Percentiles rank a stretch among this genome's conserved stretches.
Evolutionary conservation across 2,113 vertebrate species (phyloP).

Genomic region (Hippocampus comes): DNA sequence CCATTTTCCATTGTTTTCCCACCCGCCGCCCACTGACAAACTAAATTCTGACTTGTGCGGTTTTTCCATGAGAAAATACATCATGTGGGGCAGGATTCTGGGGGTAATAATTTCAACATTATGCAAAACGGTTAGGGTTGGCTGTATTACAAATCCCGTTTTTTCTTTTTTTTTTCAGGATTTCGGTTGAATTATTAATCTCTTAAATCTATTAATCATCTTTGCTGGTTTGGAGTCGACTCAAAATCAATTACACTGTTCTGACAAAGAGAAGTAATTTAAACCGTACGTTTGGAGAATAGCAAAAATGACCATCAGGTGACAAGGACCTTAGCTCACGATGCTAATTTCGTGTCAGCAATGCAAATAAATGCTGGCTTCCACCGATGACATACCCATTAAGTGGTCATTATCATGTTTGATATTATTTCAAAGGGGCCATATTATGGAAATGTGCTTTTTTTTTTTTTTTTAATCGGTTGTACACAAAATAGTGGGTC

Average conservation of each 20-base stretch:
- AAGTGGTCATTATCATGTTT: no score
- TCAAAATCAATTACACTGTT: neutral
- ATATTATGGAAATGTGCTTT: no score
- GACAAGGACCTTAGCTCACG: neutral
- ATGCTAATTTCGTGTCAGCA: neutral
- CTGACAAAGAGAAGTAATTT: neutral
- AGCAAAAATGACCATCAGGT: neutral
- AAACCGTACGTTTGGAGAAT: neutral
- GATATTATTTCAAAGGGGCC: no score
- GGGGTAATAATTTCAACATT: neutral
- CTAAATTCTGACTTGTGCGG: constrained; percentile 5
- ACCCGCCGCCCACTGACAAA: constrained; percentile 3
- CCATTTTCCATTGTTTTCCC: constrained; percentile 25
- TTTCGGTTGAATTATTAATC: no score
- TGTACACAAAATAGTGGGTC: no score
- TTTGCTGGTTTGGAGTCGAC: neutral
- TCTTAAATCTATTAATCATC: no score
- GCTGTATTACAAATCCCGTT: neutral
- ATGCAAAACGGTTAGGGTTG: neutral
- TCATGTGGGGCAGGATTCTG: neutral
- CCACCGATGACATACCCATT: no score
- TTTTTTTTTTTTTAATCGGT: no score
- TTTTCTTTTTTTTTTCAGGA: no score
- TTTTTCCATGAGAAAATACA: constrained; percentile 21
- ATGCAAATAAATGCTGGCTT: no score